Conservation (phyloP, 2,797 vertebrate genomes). For the Emys orbicularis region DNA sequence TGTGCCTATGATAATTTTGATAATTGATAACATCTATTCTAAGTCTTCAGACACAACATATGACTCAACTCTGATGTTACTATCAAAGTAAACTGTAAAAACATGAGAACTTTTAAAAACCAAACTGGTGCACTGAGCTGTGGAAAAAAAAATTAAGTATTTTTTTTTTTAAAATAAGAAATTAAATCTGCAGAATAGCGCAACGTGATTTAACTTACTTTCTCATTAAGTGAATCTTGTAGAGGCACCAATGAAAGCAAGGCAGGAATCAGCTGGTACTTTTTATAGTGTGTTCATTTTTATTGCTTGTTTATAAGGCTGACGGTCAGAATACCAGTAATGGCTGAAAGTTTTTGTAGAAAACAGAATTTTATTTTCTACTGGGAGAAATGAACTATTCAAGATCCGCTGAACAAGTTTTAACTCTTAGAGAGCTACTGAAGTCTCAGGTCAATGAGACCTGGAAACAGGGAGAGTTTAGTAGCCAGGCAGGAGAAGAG, state of each 20-base stretch:
- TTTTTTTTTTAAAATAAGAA: background rate
- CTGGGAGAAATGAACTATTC: background rate
- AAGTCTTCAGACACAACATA: background rate
- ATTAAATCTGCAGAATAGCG: background rate
- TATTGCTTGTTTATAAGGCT: background rate
- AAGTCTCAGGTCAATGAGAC: background rate
- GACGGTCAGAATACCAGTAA: background rate
- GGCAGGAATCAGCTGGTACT: background rate
- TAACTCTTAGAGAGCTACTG: background rate
- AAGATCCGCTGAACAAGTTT: background rate
- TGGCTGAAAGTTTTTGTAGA: background rate
- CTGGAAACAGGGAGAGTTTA: background rate
- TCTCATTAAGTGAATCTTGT: background rate
- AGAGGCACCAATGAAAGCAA: background rate
- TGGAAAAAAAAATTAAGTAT: background rate
- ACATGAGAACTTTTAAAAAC: background rate
- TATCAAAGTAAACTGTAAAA: background rate
- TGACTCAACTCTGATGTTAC: background rate
- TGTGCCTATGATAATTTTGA: fast-evolving
- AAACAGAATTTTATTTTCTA: background rate
- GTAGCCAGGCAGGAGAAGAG: background rate
- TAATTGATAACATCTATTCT: background rate
- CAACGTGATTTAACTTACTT: background rate
- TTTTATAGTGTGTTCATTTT: background rate
- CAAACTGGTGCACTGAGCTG: background rate